phyloP scores from a whole-genome alignment of 1,140 invertebrate genomes.

The Drosophila fuyamai region DNA sequence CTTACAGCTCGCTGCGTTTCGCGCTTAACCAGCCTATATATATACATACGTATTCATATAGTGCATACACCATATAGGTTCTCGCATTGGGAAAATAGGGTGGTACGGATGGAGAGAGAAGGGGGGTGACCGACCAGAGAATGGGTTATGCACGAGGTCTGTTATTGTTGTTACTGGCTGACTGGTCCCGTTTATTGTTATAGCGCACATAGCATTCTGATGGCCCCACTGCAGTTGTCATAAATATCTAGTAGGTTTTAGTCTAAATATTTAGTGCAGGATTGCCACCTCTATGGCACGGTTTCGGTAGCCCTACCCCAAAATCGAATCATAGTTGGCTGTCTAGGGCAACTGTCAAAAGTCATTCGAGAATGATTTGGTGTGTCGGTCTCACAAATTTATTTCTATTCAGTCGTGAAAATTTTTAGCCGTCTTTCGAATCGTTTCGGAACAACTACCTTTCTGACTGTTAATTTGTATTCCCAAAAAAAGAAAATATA shows the following conservation, averaged over 20 bases:
- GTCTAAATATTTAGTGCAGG: constrained; percentile 19
- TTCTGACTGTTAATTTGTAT: constrained; percentile 7
- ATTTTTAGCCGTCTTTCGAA: constrained; percentile 55
- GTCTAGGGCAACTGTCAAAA: constrained; percentile 19
- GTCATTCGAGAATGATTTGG: constrained; percentile 19
- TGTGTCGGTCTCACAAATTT: constrained; percentile 15
- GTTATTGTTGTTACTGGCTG: constrained; percentile 25
- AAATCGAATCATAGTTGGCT: constrained; percentile 17
- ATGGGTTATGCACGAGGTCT: neutral
- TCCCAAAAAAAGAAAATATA: constrained; percentile 11
- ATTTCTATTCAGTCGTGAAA: constrained; percentile 56
- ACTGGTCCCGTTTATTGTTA: constrained; percentile 33
- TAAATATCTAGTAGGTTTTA: constrained; percentile 7
- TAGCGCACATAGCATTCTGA: constrained; percentile 11
- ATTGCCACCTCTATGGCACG: constrained; percentile 5
- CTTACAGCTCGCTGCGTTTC: constrained; percentile 43
- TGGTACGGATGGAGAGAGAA: too few species aligned
- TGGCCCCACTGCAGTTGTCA: constrained; percentile 40
- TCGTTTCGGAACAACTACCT: constrained; percentile 55
- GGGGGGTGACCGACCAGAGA: neutral
- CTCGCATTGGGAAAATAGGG: neutral
- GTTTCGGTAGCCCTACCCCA: neutral
- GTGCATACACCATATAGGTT: neutral
- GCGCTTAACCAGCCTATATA: constrained; percentile 13
- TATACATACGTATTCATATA: neutral